Evolutionary conservation across 35 echinoderm and acorn worm species (phyloP), one percentile per base, ranked within the genome.

Genomic region (Ophiothrix spiculata): DNA sequence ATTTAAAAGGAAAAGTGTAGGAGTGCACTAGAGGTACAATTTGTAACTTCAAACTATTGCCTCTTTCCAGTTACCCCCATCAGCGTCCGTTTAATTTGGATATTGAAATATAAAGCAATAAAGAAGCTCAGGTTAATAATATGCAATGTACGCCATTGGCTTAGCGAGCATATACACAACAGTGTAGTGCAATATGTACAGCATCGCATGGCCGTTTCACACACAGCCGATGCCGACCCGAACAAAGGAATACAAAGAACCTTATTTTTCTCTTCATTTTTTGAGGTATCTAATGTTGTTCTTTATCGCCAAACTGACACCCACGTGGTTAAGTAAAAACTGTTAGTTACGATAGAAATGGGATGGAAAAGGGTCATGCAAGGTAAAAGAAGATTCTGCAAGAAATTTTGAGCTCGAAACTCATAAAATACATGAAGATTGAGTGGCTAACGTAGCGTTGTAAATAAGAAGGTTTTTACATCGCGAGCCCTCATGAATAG

Each of bases 201-300:
- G 60, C 8, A 15, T 69, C 60, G 60, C 60, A 69, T 69, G 60
- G 60, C 60, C 60, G 60, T 28, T 28, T 69, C 60, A 25, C 60
- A 69, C 60, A 69, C 60, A 69, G 60, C 60, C 29, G 29, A 69
- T 25, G 60, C 60, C 60, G 23, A 69, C 6, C n/a, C 60, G 60
- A 69, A 69, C 60, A 69, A 49, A 69, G 60, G 60, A 69, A 69
- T 69, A 69, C 60, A 69, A 69, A 69, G 60, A 69, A n/a, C 60
- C 60, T 69, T 69, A 10, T 69, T 69, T 69, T 69, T 69, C 60
- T 69, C 60, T 69, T 69, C 60, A 69, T 69, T 25, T 69, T 69
- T 69, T 69, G 60, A 69, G 60, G 60, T 28, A 10, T 28, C 60
- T 69, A 69, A 69, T 69, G 60, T 69, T 69, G 60, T 69, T 69